A percentile compares a stretch with the other conserved stretches of the same genome.
These are phyloP conservation scores for Lepidocyrtinus sp. DNA, from an alignment of 2,888 invertebrate species.

Conservation along the genomic window DNA sequence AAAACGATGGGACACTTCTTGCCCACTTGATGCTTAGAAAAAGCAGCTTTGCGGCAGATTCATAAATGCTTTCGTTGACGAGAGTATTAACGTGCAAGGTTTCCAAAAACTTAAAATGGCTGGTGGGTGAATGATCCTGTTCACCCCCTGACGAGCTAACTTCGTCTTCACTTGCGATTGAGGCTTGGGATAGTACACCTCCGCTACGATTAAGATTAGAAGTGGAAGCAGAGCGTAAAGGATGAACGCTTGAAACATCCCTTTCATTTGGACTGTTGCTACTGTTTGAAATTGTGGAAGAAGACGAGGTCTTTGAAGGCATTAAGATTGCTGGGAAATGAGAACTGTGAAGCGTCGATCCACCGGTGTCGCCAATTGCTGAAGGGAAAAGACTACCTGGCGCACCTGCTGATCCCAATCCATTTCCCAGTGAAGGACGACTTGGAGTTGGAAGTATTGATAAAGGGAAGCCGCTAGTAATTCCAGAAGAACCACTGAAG, in stretches of 20 bases:
- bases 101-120: slow-evolving; percentile 61
- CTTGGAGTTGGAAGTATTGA: slow-evolving; percentile 21
- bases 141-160: slow-evolving; percentile 80
- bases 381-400: slow-evolving; percentile 16
- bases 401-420: slow-evolving; percentile 25
- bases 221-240: background rate
- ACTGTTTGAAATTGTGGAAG: slow-evolving; percentile 63
- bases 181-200: background rate
- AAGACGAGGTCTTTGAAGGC: slow-evolving; percentile 71
- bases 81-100: slow-evolving; percentile 74
- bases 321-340: slow-evolving; percentile 37
- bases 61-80: slow-evolving; percentile 78
- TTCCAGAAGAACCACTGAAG: slow-evolving; percentile 72
- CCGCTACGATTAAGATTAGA: background rate
- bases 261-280: slow-evolving; percentile 42
- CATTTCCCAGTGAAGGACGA: slow-evolving; percentile 13
- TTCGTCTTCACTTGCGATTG: slow-evolving; percentile 67
- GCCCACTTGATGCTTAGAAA: slow-evolving; percentile 87
- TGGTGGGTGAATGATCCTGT: slow-evolving; percentile 43
- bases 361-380: slow-evolving; percentile 12
- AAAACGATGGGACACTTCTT: slow-evolving; percentile 82
- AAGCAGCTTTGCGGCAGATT: slow-evolving; percentile 83
- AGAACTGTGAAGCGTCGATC: slow-evolving; percentile 35
- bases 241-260: slow-evolving; percentile 73
- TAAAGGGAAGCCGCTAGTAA: slow-evolving; percentile 35